These are phyloP conservation scores for Lochmaea crataegi DNA, from an alignment of 2,888 invertebrate genomes.

Conservation along the genomic window DNA sequence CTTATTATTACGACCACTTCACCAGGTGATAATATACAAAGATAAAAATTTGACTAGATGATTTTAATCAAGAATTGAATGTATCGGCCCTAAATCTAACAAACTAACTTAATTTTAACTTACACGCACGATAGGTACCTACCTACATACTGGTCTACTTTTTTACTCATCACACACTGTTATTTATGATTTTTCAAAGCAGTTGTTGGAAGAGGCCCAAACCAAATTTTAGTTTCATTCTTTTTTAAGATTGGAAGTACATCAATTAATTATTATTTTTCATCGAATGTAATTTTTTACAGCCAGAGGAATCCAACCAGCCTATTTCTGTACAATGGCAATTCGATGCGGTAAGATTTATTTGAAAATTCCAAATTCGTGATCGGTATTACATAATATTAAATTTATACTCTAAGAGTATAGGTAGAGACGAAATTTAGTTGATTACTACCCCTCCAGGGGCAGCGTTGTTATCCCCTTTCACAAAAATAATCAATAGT, in stretches of 20 bases:
- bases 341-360: slow-evolving; percentile 48
- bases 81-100: neutral
- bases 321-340: slow-evolving; percentile 48
- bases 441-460: slow-evolving; percentile 28
- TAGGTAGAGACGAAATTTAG: slow-evolving; percentile 16
- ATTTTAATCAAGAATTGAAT: too few species aligned
- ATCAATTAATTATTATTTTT: slow-evolving; percentile 21
- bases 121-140: slow-evolving; percentile 22
- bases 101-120: slow-evolving; percentile 16
- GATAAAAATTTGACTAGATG: too few species aligned
- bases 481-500: slow-evolving; percentile 15
- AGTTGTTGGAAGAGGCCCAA: slow-evolving; percentile 36
- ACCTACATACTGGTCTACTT: slow-evolving; percentile 30
- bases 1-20: too few species aligned
- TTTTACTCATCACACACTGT: slow-evolving; percentile 30
- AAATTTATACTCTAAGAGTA: slow-evolving; percentile 10
- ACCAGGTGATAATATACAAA: too few species aligned
- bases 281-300: slow-evolving; percentile 42
- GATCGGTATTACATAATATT: slow-evolving; percentile 18
- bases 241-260: slow-evolving; percentile 27
- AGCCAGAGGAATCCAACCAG: slow-evolving; percentile 47
- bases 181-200: slow-evolving; percentile 33
- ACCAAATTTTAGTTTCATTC: slow-evolving; percentile 24
- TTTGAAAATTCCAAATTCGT: slow-evolving; percentile 30
- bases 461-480: slow-evolving; percentile 29